Evolutionary conservation across 2,888 invertebrate species (phyloP).

Genomic region (Periphyllus acericola): DNA sequence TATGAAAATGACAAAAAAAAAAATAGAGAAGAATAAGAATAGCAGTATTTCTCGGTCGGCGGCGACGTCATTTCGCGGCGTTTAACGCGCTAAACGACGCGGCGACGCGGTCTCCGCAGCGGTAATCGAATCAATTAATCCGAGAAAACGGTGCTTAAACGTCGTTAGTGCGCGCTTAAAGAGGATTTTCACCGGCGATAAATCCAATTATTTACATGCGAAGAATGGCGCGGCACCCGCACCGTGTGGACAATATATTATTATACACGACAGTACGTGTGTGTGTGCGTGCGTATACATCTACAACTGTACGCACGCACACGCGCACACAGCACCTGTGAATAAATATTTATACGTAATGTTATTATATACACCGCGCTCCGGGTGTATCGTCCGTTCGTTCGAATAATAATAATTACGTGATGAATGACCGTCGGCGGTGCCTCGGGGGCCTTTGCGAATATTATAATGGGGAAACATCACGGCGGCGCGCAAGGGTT

Average conservation of each 20-base stretch:
- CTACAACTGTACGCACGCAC: background rate
- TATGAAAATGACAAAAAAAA: too few species aligned
- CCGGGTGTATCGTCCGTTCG: background rate
- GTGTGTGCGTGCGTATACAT: background rate
- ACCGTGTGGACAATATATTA: background rate
- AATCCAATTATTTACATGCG: conserved; percentile 25
- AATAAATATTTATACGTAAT: too few species aligned
- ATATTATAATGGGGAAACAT: conserved; percentile 27
- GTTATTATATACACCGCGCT: too few species aligned
- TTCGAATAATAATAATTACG: conserved; percentile 37
- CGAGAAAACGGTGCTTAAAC: conserved; percentile 27
- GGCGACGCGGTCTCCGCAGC: background rate
- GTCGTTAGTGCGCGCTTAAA: conserved; percentile 17
- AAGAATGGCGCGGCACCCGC: background rate
- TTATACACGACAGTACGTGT: background rate
- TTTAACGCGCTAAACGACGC: background rate
- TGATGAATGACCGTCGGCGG: conserved; percentile 30
- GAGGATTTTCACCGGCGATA: conserved; percentile 33
- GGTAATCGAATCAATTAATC: conserved; percentile 42
- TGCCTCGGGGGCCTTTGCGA: conserved; percentile 15
- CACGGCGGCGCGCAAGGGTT: background rate
- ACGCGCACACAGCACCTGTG: too few species aligned
- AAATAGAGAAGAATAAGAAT: too few species aligned
- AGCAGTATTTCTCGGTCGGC: too few species aligned
- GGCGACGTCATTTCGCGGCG: background rate